Evolutionary conservation across 2,888 invertebrate genomes (phyloP), one percentile per base, ranked within the genome.

Genomic region (Ditula angustiorana): DNA sequence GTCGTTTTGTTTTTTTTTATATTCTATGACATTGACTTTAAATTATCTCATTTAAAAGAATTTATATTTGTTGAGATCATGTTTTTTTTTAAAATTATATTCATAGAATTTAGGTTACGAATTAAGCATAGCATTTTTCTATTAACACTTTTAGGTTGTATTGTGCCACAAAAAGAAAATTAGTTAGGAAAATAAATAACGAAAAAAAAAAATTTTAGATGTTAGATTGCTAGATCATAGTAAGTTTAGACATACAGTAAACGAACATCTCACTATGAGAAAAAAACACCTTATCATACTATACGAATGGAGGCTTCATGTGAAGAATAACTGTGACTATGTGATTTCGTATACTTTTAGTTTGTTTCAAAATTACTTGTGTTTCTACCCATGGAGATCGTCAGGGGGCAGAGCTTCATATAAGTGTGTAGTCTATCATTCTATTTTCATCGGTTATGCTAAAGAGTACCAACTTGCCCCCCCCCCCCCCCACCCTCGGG

Each of bases 21-120:
- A 2, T 33, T 11, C 10, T 11, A 16, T 28, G 10, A 11, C 10
- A 7, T 30, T 50, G 11, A 50, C 11, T 50, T 21, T 46, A 5
- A n/a, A 21, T 5, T 50, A 28, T 26, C n/a, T 16, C 13, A 13
- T 52, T 23, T 10, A 44, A 41, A 28, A 44, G 21, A 52, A 33
- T 52, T 60, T 61, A 61, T 61, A 52, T 61, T 46, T 53, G 60
- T 60, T 60, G 37, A 37, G 19, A 59, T n/a, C 10, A 10, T 52
- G n/a, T 53, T 23, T 41, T n/a, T 23, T 46, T 46, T 46, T 46
- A 5, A 23, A 26, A 26, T n/a, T 46, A 46, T 23, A 46, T 46
- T 44, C 21, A 44, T 21, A 44, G 19, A n/a, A 23, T 23, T 21
- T 46, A 46, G 11, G n/a, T 41, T 37, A 5, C 13, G n/a, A 37